These are phyloP conservation scores for Micromussa lordhowensis DNA, from an alignment of 92 coral and sea anemone species.

Conservation along the genomic window DNA sequence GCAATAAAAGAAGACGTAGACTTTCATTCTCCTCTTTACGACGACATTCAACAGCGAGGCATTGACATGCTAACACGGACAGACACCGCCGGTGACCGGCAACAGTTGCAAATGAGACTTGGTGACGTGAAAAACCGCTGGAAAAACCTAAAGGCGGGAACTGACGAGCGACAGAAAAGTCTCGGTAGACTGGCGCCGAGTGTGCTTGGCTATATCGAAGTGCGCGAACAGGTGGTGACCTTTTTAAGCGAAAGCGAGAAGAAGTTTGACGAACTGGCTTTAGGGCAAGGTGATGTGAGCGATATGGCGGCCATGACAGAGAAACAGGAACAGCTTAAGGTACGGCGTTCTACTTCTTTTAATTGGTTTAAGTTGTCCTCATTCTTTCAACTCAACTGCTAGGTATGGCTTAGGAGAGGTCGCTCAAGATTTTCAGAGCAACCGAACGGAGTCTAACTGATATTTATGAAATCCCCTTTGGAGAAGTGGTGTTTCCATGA, in stretches of 20 bases:
- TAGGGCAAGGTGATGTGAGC: conserved; percentile 64
- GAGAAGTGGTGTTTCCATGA: no score
- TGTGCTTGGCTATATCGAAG: conserved; percentile 80
- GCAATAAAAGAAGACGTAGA: conserved; percentile 80
- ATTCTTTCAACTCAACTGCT: neutral
- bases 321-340: conserved; percentile 89
- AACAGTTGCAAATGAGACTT: conserved; percentile 75
- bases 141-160: conserved; percentile 72
- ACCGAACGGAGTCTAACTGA: no score
- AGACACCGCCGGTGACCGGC: conserved; percentile 77
- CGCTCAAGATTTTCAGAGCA: neutral
- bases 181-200: conserved; percentile 85
- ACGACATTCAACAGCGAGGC: conserved; percentile 82
- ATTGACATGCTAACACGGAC: conserved; percentile 67
- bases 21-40: conserved; percentile 75
- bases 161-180: conserved; percentile 80
- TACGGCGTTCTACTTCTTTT: neutral
- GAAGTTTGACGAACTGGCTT: conserved; percentile 72
- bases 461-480: no score
- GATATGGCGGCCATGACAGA: conserved; percentile 78
- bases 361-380: neutral
- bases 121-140: conserved; percentile 81
- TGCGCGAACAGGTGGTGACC: conserved; percentile 74
- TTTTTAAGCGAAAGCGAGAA: conserved; percentile 87
- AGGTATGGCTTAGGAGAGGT: neutral